These are phyloP conservation scores for Drosophila persimilis DNA, from an alignment of 1,140 invertebrate genomes.

Conservation along the genomic window DNA sequence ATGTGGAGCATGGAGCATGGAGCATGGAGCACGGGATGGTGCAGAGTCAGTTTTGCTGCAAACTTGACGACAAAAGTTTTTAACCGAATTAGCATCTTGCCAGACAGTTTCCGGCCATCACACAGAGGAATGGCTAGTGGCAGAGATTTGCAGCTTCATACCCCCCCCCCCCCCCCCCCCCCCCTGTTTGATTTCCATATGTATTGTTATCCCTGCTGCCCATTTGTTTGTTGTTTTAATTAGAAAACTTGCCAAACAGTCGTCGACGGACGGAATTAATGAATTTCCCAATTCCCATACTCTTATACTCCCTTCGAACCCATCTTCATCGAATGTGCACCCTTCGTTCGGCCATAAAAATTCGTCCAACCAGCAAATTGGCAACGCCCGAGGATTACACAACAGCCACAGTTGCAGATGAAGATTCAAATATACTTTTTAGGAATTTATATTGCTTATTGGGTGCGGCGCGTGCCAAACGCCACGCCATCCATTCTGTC, in stretches of 20 bases:
- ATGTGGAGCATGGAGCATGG: too few species aligned
- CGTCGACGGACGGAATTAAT: constrained; percentile 69
- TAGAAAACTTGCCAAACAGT: constrained; percentile 73
- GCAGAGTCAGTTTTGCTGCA: constrained; percentile 45
- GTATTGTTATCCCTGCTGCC: constrained; percentile 64
- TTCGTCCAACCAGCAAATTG: constrained; percentile 70
- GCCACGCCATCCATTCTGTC: constrained; percentile 37
- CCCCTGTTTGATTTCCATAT: constrained; percentile 65
- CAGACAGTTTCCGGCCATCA: constrained; percentile 72
- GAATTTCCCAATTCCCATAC: constrained; percentile 55
- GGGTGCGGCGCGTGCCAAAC: constrained; percentile 59
- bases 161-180: constrained; percentile 4
- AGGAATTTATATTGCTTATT: constrained; percentile 46
- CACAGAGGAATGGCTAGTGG: constrained; percentile 3
- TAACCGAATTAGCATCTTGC: constrained; percentile 79
- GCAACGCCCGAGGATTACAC: constrained; percentile 46
- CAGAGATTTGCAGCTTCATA: background rate
- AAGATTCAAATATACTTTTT: constrained; percentile 29
- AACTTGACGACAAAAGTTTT: constrained; percentile 79
- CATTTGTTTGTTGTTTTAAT: constrained; percentile 81
- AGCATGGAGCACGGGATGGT: too few species aligned
- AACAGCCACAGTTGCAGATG: constrained; percentile 1
- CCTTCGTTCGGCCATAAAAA: constrained; percentile 56
- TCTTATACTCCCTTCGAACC: background rate
- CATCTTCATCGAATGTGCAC: background rate